Conservation (phyloP, 2,888 invertebrate species). For the Habrosyne pyritoides region DNA sequence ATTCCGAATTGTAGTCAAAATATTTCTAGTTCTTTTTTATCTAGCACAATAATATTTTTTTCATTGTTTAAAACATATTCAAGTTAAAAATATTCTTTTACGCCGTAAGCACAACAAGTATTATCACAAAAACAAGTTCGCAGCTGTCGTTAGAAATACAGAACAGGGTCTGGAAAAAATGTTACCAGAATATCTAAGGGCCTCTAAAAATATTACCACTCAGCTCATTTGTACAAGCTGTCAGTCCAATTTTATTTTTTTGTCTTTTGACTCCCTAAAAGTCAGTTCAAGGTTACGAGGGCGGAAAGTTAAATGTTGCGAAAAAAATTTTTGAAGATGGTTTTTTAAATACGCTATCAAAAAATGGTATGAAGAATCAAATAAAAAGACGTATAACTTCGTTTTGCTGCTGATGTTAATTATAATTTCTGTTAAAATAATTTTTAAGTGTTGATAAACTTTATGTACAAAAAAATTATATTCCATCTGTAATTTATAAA, state of each 20-base stretch:
- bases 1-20: too few species aligned
- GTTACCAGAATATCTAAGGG: not conserved
- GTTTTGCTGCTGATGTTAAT: not conserved
- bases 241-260: not conserved
- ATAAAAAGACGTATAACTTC: not conserved
- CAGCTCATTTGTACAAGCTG: not conserved
- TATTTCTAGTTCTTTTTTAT: too few species aligned
- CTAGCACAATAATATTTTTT: too few species aligned
- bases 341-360: not conserved
- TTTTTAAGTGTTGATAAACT: too few species aligned
- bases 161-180: not conserved
- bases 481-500: too few species aligned
- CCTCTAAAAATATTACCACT: constrained; percentile 1
- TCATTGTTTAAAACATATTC: too few species aligned
- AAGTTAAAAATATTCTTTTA: too few species aligned
- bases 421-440: not conserved
- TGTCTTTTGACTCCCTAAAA: constrained; percentile 1
- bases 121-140: not conserved
- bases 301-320: not conserved
- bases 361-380: not conserved
- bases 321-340: not conserved
- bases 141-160: not conserved
- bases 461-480: too few species aligned
- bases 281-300: constrained; percentile 4
- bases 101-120: too few species aligned